Conservation (phyloP, 2,888 invertebrate genomes). For the Epirrhoe alternata region DNA sequence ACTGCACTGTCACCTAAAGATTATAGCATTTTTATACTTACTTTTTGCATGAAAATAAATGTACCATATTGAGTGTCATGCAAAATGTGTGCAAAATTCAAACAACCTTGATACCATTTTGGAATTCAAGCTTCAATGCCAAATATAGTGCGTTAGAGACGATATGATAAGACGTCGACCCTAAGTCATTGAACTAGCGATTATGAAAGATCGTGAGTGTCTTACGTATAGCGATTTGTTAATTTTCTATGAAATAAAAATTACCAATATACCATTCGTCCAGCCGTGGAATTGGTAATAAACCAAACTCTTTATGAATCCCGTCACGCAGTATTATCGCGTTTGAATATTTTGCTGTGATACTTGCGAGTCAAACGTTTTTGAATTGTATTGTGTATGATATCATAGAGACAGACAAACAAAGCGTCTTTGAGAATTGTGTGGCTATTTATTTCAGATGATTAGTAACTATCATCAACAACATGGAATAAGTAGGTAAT, state of each 20-base stretch:
- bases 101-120: slow-evolving; percentile 10
- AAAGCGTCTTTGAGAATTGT: slow-evolving; percentile 14
- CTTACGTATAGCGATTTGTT: slow-evolving; percentile 51
- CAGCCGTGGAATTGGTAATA: slow-evolving; percentile 70
- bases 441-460: slow-evolving; percentile 1
- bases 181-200: slow-evolving; percentile 46
- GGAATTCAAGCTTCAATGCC: slow-evolving; percentile 29
- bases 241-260: slow-evolving; percentile 55
- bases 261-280: slow-evolving; percentile 52
- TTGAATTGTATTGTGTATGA: slow-evolving; percentile 47
- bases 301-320: slow-evolving; percentile 56
- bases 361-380: slow-evolving; percentile 44
- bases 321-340: slow-evolving; percentile 62
- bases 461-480: slow-evolving; percentile 15
- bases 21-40: no score
- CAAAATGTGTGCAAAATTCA: not conserved
- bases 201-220: slow-evolving; percentile 42
- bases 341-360: slow-evolving; percentile 48
- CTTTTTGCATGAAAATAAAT: no score
- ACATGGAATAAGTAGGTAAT: slow-evolving; percentile 9
- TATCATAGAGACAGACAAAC: slow-evolving; percentile 36
- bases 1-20: no score
- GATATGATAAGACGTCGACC: slow-evolving; percentile 37
- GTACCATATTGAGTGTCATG: no score
- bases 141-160: slow-evolving; percentile 40